Base-by-base conservation (phyloP, 2,888 invertebrate genomes). In the Dolichomitus sp. region DNA sequence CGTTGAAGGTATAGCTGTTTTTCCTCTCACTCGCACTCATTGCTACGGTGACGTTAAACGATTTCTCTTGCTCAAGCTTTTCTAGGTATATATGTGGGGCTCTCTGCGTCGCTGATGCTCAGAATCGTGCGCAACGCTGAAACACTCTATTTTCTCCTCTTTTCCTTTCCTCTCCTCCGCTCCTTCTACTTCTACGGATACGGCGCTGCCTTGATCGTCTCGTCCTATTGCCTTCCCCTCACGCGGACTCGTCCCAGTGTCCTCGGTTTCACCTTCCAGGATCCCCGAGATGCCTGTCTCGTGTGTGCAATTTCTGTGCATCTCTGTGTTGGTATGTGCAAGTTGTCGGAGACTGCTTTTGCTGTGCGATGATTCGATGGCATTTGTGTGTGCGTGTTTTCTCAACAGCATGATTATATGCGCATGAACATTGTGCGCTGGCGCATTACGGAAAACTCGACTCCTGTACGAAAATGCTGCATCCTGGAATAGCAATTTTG, bases 61-160 rank as follows among this genome's bases (percentile, higher is more conserved):
- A 73, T 45, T 50, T 17, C 68, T 50, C 68, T 77, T 61, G 50
- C 66, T 66, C 66, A 9, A 40, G 65, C 70, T 72, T 59, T 70
- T 37, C 42, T 48, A 5, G 50, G 52, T 52, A 5, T 61, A n/a
- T 37, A 9, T 37, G 37, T 37, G 37, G 45, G n/a, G 2, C 33
- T 48, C n/a, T 54, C 66, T 72, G 17, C 65, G 42, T 65, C 23
- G 37, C n/a, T 70, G 52, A 45, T 59, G 45, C 54, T 50, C 84
- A 86, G 86, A 1, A 86, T 86, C 86, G 57, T 66, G 59, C 52
- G 68, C 48, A 65, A 69, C 48, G 54, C 57, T 81, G 84, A 72
- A 85, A 88, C 88, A 19, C 65, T 86, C 89, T 88, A 84, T 81
- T 83, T 85, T 85, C 81, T 57, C 66, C 75, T 76, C 73, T 27